Base-by-base conservation (phyloP, 2,888 invertebrate genomes). In the Orchestes rusci region DNA sequence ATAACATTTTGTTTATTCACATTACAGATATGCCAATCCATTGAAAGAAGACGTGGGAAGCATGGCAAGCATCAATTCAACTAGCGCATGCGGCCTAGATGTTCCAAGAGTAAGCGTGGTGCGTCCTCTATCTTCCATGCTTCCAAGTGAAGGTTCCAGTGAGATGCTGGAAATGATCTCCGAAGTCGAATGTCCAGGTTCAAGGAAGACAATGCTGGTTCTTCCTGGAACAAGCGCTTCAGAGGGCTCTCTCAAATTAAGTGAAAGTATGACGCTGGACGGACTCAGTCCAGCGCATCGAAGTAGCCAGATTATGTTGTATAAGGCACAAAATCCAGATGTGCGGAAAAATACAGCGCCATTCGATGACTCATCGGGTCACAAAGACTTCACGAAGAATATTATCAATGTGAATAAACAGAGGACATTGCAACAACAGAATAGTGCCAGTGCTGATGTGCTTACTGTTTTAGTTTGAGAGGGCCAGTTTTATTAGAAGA, bases 291-390 rank as follows among this genome's bases (percentile, higher is more conserved):
- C 68, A 12, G 65, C 67, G 16, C 76, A 76, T 59, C 68, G 76
- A 31, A 74, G 72, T 60, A 77, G 75, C 50, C 76, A 79, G 59
- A 79, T 83, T 56, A 71, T 82, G 66, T 73, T 87, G 51, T 87
- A 85, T 70, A 89, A 90, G 71, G 84, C 88, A 50, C 87, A 86
- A 64, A 86, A 87, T 67, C 80, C 84, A 38, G 88, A 88, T 66
- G 83, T 86, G 66, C 77, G 84, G 59, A 88, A 88, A 70, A 87
- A 86, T 68, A 87, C 86, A 39, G 83, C 84, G 48, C 74, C 77
- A 3, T 70, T 71, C 51, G 71, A 71, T 57, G 77, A 78, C 66
- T 66, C 67, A 12, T 68, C 70, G 33, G 68, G 75, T 23, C 76
- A 77, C 51, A 84, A 85, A 73, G 84, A 84, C 73, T 82, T 84